Conservation (phyloP, 1,140 invertebrate genomes). For the Rhyzopertha dominica region DNA sequence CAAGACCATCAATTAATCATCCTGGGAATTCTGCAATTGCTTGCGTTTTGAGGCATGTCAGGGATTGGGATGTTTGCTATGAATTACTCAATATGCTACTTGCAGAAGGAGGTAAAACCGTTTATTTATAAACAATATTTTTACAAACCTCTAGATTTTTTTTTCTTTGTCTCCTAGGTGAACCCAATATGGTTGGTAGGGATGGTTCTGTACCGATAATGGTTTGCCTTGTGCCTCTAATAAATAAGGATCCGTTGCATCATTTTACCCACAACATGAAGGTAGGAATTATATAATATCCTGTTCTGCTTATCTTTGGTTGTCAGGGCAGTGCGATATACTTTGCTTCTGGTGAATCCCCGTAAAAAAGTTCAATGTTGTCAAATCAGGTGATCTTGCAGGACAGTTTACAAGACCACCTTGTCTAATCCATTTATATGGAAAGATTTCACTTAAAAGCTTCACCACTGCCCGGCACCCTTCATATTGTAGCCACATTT, state of each 20-base stretch:
- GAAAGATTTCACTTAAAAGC: no score
- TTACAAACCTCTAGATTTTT: slow-evolving; percentile 3
- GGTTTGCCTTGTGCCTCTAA: slow-evolving; percentile 68
- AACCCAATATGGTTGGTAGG: slow-evolving; percentile 64
- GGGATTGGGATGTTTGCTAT: slow-evolving; percentile 74
- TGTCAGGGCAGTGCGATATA: no score
- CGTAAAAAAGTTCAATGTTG: no score
- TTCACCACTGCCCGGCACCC: no score
- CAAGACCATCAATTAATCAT: slow-evolving; percentile 63
- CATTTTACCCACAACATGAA: slow-evolving; percentile 72
- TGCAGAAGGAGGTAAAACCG: slow-evolving; percentile 55
- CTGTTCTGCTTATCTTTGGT: no score
- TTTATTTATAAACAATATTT: slow-evolving; percentile 3
- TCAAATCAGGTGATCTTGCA: no score
- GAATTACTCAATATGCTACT: slow-evolving; percentile 67
- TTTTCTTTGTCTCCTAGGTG: slow-evolving; percentile 39
- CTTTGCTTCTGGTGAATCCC: no score
- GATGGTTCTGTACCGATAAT: slow-evolving; percentile 69
- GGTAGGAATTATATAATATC: no score
- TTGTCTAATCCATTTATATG: no score
- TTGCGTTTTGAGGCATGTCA: slow-evolving; percentile 64
- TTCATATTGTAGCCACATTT: no score
- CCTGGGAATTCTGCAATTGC: slow-evolving; percentile 66
- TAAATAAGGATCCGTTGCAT: slow-evolving; percentile 70
- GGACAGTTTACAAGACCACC: no score